A percentile compares a stretch with the other conserved stretches of the same genome.
Evolutionary conservation across 2,797 vertebrate genomes (phyloP).

Genomic region (Nothura maculosa): DNA sequence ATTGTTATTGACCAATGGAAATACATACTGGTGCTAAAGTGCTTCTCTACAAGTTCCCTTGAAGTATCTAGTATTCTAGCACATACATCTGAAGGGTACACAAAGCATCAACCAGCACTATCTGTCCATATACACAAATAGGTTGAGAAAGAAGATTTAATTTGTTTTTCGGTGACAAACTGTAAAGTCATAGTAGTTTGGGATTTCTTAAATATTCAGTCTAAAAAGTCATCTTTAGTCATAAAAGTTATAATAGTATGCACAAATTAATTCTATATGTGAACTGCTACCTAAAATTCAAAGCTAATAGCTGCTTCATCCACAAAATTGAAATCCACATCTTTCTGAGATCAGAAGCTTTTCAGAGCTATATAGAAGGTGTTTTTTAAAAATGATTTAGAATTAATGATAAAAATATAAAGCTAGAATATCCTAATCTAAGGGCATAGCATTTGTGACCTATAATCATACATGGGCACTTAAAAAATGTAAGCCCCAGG

Average conservation of each 20-base stretch:
- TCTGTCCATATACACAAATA: fast-evolving
- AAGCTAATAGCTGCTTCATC: not conserved
- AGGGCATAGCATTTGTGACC: not conserved
- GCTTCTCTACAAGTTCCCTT: not conserved
- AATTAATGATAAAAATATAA: not conserved
- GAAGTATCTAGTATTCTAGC: not conserved
- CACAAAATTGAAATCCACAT: not conserved
- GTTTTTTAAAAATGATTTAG: not conserved
- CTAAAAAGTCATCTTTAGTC: not conserved
- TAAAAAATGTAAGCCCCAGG: not conserved
- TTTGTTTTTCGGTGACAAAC: not conserved
- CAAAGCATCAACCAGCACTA: not conserved
- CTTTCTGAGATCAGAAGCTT: not conserved
- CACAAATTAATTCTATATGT: not conserved
- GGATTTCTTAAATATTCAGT: not conserved
- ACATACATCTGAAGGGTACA: fast-evolving
- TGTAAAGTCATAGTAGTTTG: not conserved
- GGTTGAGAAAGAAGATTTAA: not conserved
- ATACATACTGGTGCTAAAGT: fast-evolving
- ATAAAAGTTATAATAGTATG: not conserved
- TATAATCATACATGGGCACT: not conserved
- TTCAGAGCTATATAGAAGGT: not conserved
- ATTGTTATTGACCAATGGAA: not conserved
- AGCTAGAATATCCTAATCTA: not conserved
- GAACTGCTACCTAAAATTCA: not conserved